Conservation (phyloP, 2,797 vertebrate species). For the Anolis apletophallus region DNA sequence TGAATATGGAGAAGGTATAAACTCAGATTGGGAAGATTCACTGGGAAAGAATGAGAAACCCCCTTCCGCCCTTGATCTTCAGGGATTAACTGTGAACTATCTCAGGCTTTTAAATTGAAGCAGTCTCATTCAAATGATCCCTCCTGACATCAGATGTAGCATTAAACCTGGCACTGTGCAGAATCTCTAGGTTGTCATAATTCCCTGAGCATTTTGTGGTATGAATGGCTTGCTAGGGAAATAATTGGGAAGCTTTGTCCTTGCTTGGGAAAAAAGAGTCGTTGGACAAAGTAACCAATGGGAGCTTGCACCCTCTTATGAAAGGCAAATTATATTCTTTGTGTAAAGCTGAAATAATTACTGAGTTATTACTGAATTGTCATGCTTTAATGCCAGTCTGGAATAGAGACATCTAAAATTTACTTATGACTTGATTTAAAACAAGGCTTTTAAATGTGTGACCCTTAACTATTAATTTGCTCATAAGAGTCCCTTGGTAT, state of each 20-base stretch:
- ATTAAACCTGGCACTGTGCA: neutral
- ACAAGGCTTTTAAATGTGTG: slow-evolving; percentile 36
- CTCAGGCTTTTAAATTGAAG: slow-evolving; percentile 3
- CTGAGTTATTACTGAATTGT: slow-evolving; percentile 38
- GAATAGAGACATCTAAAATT: slow-evolving; percentile 44
- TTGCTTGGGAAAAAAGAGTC: neutral
- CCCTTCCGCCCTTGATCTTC: neutral
- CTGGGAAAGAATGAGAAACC: neutral
- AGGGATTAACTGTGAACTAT: slow-evolving; percentile 1
- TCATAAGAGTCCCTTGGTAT: slow-evolving; percentile 24
- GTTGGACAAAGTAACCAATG: slow-evolving; percentile 12
- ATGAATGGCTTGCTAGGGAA: neutral
- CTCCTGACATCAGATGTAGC: neutral
- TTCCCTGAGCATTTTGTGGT: neutral
- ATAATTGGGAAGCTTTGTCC: slow-evolving; percentile 24
- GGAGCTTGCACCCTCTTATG: rapidly evolving
- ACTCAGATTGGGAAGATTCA: neutral
- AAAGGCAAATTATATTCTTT: slow-evolving; percentile 37
- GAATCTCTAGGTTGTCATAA: slow-evolving; percentile 18
- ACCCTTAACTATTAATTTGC: slow-evolving; percentile 22
- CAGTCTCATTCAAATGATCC: neutral
- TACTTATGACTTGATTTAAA: slow-evolving; percentile 1
- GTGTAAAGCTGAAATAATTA: slow-evolving; percentile 30
- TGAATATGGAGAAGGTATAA: neutral
- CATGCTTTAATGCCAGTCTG: slow-evolving; percentile 3